Evolutionary conservation across 2,888 invertebrate genomes (phyloP).

Genomic region (Argyra leucocephala): DNA sequence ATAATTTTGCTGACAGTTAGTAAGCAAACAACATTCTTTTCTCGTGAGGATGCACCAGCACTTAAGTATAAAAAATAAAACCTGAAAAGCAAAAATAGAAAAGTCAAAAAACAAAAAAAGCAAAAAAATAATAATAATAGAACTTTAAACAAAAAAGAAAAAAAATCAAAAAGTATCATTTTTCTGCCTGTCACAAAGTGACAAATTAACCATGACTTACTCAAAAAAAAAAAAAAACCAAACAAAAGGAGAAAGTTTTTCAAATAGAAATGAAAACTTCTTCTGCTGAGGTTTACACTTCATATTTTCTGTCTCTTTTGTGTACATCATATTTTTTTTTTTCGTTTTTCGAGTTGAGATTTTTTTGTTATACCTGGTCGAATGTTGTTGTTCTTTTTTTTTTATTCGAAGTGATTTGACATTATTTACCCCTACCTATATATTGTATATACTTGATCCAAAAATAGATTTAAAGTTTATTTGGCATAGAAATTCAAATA

Average conservation of each 20-base stretch:
- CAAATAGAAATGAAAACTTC: no score
- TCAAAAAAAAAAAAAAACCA: neutral
- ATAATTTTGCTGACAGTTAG: neutral
- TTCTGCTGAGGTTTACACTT: neutral
- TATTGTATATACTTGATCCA: no score
- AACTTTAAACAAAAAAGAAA: neutral
- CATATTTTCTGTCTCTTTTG: neutral
- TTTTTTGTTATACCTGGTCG: neutral
- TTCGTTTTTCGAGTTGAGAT: neutral
- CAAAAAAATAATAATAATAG: neutral
- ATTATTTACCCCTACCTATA: neutral
- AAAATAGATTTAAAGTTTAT: no score
- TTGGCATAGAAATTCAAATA: no score
- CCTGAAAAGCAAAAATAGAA: neutral
- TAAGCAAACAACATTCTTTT: neutral
- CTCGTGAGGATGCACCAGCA: neutral
- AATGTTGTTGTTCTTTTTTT: neutral
- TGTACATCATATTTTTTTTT: neutral
- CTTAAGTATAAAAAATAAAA: neutral
- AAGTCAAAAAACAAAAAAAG: neutral
- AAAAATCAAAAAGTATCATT: slow-evolving; percentile 5
- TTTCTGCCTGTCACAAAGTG: slow-evolving; percentile 8
- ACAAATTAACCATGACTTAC: slow-evolving; percentile 9
- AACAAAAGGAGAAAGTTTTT: neutral
- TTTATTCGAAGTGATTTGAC: neutral